Percentiles rank a stretch among this genome's conserved stretches.
Conservation (phyloP, 2,888 invertebrate genomes). For the Trichacis sp. region DNA sequence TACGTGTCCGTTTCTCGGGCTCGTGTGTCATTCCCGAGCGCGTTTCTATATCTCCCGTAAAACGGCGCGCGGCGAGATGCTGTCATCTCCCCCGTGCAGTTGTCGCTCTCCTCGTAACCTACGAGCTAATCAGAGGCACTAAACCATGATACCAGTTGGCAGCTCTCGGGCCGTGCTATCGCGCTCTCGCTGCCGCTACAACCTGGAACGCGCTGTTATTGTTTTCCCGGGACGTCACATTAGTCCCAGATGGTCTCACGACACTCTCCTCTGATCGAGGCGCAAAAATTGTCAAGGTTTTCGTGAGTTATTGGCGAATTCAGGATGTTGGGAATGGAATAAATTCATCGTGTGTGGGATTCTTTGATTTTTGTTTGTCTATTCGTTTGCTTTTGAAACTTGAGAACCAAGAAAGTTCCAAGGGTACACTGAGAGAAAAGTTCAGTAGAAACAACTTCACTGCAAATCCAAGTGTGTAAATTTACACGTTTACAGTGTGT, state of each 20-base stretch:
- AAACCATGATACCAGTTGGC: conserved; percentile 65
- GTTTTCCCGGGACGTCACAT: too few relatives aligned
- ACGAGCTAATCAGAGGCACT: conserved; percentile 65
- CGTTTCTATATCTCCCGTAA: conserved; percentile 6
- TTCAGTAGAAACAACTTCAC: too few relatives aligned
- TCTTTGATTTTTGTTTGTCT: too few relatives aligned
- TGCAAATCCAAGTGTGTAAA: too few relatives aligned
- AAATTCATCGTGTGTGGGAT: too few relatives aligned
- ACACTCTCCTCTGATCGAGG: neutral
- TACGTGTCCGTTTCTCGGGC: conserved; percentile 2
- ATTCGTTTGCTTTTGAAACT: too few relatives aligned
- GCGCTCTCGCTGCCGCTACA: conserved; percentile 53
- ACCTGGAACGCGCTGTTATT: conserved; percentile 56
- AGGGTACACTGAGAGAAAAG: too few relatives aligned
- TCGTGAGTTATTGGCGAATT: too few relatives aligned
- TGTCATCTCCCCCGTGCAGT: conserved; percentile 28
- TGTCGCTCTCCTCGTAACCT: conserved; percentile 48
- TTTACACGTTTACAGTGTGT: too few relatives aligned
- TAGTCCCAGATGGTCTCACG: conserved; percentile 65
- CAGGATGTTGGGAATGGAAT: too few relatives aligned
- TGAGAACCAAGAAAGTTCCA: too few relatives aligned
- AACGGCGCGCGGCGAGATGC: conserved; percentile 16
- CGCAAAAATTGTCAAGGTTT: too few relatives aligned
- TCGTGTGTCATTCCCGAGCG: conserved; percentile 5
- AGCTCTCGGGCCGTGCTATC: conserved; percentile 58